A percentile compares a stretch with the other conserved stretches of the same genome.
These are phyloP conservation scores for Excalfactoria chinensis DNA, from an alignment of 2,113 vertebrate species.

Conservation along the genomic window DNA sequence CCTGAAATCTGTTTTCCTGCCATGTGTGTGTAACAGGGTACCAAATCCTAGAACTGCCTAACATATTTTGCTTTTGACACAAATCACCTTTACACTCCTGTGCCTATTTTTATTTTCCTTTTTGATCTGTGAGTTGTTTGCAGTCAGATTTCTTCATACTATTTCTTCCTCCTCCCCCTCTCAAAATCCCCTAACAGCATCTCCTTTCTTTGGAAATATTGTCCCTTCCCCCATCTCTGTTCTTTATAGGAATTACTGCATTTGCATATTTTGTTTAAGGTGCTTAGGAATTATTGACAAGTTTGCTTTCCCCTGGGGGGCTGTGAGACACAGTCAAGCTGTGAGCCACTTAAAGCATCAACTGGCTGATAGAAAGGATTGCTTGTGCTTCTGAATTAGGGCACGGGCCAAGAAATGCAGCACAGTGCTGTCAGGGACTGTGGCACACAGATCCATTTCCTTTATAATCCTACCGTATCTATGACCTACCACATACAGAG, in stretches of 20 bases:
- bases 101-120: background rate
- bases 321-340: constrained; percentile 30
- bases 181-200: background rate
- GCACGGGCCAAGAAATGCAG: constrained; percentile 58
- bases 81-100: background rate
- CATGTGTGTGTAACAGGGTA: fast-evolving
- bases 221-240: constrained; percentile 1
- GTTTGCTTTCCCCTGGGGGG: constrained; percentile 41
- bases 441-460: constrained; percentile 63
- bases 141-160: background rate
- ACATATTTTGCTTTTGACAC: background rate
- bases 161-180: background rate
- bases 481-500: constrained; percentile 62
- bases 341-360: constrained; percentile 62
- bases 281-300: constrained; percentile 68
- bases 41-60: background rate
- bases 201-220: background rate
- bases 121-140: background rate
- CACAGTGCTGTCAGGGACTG: constrained; percentile 56
- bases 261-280: constrained; percentile 55
- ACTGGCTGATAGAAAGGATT: constrained; percentile 51
- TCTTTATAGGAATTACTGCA: constrained; percentile 22
- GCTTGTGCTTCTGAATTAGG: constrained; percentile 58
- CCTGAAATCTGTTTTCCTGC: background rate
- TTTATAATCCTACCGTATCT: constrained; percentile 57